Percentiles rank a stretch among this genome's conserved stretches.
Conservation (phyloP, 1,140 invertebrate species). For the Drosophila rhopaloa region DNA sequence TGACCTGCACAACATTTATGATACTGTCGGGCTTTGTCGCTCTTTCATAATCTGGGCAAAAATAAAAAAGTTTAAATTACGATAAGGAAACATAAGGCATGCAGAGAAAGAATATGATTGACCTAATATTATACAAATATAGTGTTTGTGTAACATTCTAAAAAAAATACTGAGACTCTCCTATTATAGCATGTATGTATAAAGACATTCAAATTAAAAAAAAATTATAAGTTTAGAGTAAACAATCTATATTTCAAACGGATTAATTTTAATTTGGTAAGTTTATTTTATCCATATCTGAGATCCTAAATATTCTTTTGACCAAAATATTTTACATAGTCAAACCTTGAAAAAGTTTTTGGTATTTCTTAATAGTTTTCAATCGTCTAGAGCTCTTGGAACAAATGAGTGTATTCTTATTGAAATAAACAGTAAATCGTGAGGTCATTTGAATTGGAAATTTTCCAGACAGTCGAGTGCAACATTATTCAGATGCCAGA, state of each 20-base stretch:
- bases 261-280: too few species aligned
- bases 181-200: too few species aligned
- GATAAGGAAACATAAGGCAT: conserved; percentile 3
- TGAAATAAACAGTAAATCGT: conserved; percentile 14
- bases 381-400: conserved; percentile 2
- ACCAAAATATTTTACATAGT: too few species aligned
- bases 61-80: conserved; percentile 1
- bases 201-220: too few species aligned
- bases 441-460: conserved; percentile 39
- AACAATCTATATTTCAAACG: too few species aligned
- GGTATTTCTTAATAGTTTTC: not conserved
- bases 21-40: conserved; percentile 7
- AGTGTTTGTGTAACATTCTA: too few species aligned
- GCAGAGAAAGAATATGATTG: not conserved
- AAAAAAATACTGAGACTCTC: too few species aligned
- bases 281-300: too few species aligned
- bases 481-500: conserved; percentile 8
- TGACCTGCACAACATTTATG: conserved; percentile 59
- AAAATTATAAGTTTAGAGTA: too few species aligned
- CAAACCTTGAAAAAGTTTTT: not conserved
- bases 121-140: too few species aligned
- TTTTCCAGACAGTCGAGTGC: conserved; percentile 11
- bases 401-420: conserved; percentile 17
- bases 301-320: too few species aligned
- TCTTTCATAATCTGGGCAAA: conserved; percentile 28